Evolutionary conservation across 2,113 vertebrate genomes (phyloP), one percentile per base, ranked within the genome.

Genomic region (Coreoperca whiteheadi): DNA sequence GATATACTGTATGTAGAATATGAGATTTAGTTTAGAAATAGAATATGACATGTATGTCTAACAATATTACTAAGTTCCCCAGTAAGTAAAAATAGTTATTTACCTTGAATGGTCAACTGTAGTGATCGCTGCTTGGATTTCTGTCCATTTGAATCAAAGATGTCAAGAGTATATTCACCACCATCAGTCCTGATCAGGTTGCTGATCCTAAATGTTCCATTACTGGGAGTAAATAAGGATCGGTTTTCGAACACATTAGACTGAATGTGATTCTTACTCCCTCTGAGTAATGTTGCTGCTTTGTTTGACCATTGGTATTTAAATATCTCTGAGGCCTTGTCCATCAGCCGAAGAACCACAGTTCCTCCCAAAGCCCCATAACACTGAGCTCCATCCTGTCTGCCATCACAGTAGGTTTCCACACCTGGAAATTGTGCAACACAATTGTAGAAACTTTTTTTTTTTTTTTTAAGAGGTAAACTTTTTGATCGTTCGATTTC

Each of bases 331-430:
- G 70, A 37, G 4, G 1, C 1, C 0, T 0, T 53, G 56, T 84
- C 61, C 61, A 81, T 71, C 84, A 94, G 79, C 18, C 4, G 46
- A 12, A 93, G 7, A 51, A 32, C 6, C 75, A 93, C 68, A 25
- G 80, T 68, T 88, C 87, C 87, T 89, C 87, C 87, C 70, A 94
- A 77, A 74, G 86, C 50, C 78, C 89, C 92, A 39, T 84, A 88
- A 84, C 92, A 94, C 68, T 57, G 79, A 89, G 69, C 0, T 59
- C 53, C 18, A 78, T 85, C 0, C 70, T 64, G 56, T 81, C 82
- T 84, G 71, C 50, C 64, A 69, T 93, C 90, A 90, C 91, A 94
- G 57, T 1, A 0, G 11, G 23, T 77, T 46, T 84, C 75, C 37
- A 82, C 56, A 66, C 72, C 93, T 92, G 84, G 1, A 37, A 72